Evolutionary conservation across 2,113 vertebrate species (phyloP), one percentile per base, ranked within the genome.

Genomic region (Phodopus roborovskii): DNA sequence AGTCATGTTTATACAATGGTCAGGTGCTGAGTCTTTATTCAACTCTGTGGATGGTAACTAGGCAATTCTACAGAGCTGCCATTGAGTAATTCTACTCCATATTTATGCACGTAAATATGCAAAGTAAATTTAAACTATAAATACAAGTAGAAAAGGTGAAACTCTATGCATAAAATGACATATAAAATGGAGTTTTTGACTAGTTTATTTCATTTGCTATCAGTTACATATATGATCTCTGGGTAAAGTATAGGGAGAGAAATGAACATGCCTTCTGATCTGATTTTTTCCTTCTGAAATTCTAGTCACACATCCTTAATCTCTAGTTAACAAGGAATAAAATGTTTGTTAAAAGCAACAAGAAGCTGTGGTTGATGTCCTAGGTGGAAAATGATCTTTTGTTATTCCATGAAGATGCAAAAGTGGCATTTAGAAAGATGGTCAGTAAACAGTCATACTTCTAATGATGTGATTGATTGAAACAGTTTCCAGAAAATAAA

Each of bases 401-500:
- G 17, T 77, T 45, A 88, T 62, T 84, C 60, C 75, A 3, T 73
- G 66, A 96, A 92, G 50, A 92, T 56, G 45, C 0, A 92, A 86
- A 66, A 88, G 68, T 53, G 90, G 53, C 53, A 92, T 78, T 95
- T 85, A 75, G 66, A 92, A 85, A 88, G 50, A 13, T 24, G 10
- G 20, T 13, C 16, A 81, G 58, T 83, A 62, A 87, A 79, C 60
- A 39, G 75, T 66, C 78, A 62, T n/a, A 87, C 60, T 22, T 70
- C 78, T 90, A 7, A 2, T 88, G n/a, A 95, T 73, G 60, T 85
- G 16, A 91, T 75, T 70, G 42, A 62, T 10, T 64, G 39, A 94
- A 91, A 48, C 10, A 66, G 11, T 71, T 75, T 33, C 24, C 64
- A 92, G 70, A 16, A 95, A 95, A 86, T 79, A 90, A 95, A 91